phyloP scores from a whole-genome alignment of 2,888 invertebrate species.

The Arctia plantaginis region DNA sequence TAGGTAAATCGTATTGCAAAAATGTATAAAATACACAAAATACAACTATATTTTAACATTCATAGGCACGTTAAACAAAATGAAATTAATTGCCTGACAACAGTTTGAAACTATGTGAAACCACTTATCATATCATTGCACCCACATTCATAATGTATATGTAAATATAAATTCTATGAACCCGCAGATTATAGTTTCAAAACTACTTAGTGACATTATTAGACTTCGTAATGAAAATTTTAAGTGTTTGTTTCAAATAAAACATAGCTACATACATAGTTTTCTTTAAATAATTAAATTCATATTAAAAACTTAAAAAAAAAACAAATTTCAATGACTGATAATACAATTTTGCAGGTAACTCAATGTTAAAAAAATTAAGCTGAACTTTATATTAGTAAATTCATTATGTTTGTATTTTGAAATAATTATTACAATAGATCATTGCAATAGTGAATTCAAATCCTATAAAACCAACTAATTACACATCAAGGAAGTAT shows the following conservation, averaged over 20 bases:
- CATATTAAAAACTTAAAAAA: not conserved
- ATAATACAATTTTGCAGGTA: not conserved
- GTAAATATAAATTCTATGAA: not conserved
- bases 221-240: not conserved
- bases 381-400: not conserved
- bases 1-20: no score
- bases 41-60: no score
- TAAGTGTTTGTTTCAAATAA: not conserved
- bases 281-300: not conserved
- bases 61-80: no score
- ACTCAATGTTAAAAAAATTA: not conserved
- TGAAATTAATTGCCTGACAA: not conserved
- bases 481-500: not conserved
- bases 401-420: not conserved
- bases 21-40: no score
- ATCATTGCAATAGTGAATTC: not conserved
- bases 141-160: not conserved
- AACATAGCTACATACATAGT: not conserved
- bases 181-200: not conserved
- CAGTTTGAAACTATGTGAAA: not conserved
- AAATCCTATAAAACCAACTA: not conserved
- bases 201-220: not conserved
- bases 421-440: no score
- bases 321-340: not conserved
- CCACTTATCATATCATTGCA: not conserved